Base-by-base conservation (phyloP, 2,888 invertebrate genomes). In the Macropis europaea region DNA sequence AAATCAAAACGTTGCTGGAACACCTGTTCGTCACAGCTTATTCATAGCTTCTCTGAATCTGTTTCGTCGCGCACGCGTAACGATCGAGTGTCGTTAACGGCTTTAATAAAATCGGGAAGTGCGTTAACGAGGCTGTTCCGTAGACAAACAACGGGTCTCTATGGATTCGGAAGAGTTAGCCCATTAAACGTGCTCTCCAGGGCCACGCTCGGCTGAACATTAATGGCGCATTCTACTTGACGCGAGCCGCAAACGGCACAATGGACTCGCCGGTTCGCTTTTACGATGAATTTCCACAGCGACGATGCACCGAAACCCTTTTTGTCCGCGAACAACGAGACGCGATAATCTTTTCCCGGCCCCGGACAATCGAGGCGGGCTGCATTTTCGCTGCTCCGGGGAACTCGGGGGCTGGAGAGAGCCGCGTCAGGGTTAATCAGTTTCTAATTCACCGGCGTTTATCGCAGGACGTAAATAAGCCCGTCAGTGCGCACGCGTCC, bases 111-210 rank as follows among this genome's bases (percentile, higher is more conserved):
- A 66, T 48, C 32, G 40, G 17, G n/a, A 42, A 48, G 38, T 36
- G 32, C 28, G 67, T 56, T 68, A 56, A 67, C 50, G 56, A 50
- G n/a, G 22, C 24, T 47, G 66, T 67, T 63, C 9, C 17, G 19
- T 9, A 3, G 6, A 19, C 24, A n/a, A 45, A 15, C 3, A 7
- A 13, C 17, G 2, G 5, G 17, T 7, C 7, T 5, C 43, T 17
- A 36, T 32, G 53, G 32, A 67, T 40, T 13, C 24, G n/a, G 22
- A 50, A 32, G 57, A 68, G 43, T 43, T 36, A 42, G 22, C 43
- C 68, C 28, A 68, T 69, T 57, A 57, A 32, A 13, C 19, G 50
- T 13, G 24, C 40, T 24, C 67, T 38, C 50, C 6, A 45, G 69
- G 38, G 43, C 24, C 50, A 52, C 57, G 69, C 56, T 57, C n/a